Base-by-base conservation (phyloP, 1,140 invertebrate species). In the Calliopsis andreniformis region DNA sequence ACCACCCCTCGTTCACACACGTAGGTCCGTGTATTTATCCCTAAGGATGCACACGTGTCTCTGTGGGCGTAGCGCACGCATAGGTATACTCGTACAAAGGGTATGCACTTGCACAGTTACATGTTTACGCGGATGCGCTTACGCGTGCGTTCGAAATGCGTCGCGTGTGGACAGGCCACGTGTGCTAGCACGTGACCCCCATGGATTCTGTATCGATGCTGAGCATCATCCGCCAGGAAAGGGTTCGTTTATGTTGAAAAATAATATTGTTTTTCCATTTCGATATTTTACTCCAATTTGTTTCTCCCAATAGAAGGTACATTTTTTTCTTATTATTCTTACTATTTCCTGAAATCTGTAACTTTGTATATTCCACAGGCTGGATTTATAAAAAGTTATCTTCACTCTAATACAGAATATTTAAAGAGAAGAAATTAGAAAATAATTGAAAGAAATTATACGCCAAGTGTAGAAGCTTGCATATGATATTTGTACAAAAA, bases 211-310 rank as follows among this genome's bases (percentile, higher is more conserved):
- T 35, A 49, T 80, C 25, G 32, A 59, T 35, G 39, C 58, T 64
- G 70, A 81, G 35, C 35, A 67, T 63, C 70, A 86, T 61, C 32
- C 42, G 53, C 47, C 10, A 32, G 43, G 25, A 88, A 88, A 84
- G 83, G 86, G 80, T 86, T 82, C 78, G 53, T 45, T 61, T 25
- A n/a, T 5, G 43, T 32, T 12, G 63, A 82, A 76, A 79, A 85
- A 85, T 73, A 84, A 85, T 89, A 84, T 88, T 88, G 81, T 89
- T 85, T 82, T 86, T 88, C 78, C 75, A 86, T 82, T 78, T 84
- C 63, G 53, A 20, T 45, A 8, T 39, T 68, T 43, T 23, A 5
- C 25, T 18, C 39, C n/a, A 7, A 18, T 30, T 32, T 3, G 16
- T n/a, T 3, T 18, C 18, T 10, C 8, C 14, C 6, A 47, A 23